Evolutionary conservation across 2,797 vertebrate species (phyloP), one percentile per base, ranked within the genome.

Genomic region (Kryptopterus vitreolus): DNA sequence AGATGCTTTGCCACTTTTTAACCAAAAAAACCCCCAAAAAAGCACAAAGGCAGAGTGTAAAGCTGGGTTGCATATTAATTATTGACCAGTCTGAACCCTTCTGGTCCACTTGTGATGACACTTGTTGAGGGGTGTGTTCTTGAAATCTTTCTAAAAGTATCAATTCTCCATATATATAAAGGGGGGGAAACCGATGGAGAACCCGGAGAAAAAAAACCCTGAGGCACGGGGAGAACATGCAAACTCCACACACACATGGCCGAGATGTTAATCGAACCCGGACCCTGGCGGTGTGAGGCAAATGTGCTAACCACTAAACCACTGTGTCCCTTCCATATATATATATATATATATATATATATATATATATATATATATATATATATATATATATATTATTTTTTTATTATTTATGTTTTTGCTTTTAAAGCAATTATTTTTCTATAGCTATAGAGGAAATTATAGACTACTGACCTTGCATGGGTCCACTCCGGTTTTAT

Each of bases 61-160:
- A 13, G 26, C 20, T 24, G n/a, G 31, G 20, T 7, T 72, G 22
- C 52, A 35, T 72, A 35, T 38, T 72, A 72, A 35, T 55, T 72
- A 57, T n/a, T 72, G 70, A 57, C 52, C 70, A 20, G 10, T 53
- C 31, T 72, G 20, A 24, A 72, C 52, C 70, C 29, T 55, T n/a
- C n/a, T 12, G 6, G 38, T 31, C 31, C 31, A 11, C 55, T 72
- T 55, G 29, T 13, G 7, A 15, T 12, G 11, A 55, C 52, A 35
- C 69, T n/a, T 55, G 31, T 72, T 35, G 29, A 55, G 20, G 10
- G 69, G 31, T 35, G 43, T 5, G 43, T 57, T 55, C 35, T 72
- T n/a, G 1, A n/a, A 57, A 38, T 16, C 15, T n/a, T 72, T 6
- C 2, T 43, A 43, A 31, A 72, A 15, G 22, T 16, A 22, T 33